A percentile compares a stretch with the other conserved stretches of the same genome.
phyloP scores from a whole-genome alignment of 2,888 invertebrate genomes.

The Camptogramma bilineatum region DNA sequence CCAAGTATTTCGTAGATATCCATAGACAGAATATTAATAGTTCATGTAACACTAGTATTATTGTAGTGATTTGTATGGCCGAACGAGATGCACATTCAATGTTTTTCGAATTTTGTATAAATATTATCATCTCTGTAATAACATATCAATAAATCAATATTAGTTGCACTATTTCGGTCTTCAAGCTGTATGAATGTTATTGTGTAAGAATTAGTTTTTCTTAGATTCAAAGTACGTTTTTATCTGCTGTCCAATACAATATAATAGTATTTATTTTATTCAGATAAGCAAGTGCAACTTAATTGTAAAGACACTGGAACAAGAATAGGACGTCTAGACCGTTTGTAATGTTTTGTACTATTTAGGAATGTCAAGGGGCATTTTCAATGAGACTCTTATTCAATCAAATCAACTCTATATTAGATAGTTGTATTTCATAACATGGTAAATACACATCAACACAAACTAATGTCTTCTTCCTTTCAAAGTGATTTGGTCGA shows the following conservation, averaged over 20 bases:
- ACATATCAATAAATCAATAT: conserved; percentile 44
- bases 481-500: conserved; percentile 10
- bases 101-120: conserved; percentile 33
- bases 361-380: conserved; percentile 11
- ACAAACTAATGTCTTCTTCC: not conserved
- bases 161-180: conserved; percentile 37
- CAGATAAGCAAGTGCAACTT: conserved; percentile 39
- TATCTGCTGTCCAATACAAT: conserved; percentile 44
- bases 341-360: conserved; percentile 31
- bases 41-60: conserved; percentile 58
- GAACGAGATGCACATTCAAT: conserved; percentile 48
- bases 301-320: conserved; percentile 34
- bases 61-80: conserved; percentile 62
- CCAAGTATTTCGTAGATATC: conserved; percentile 67
- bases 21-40: conserved; percentile 63
- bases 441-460: not conserved
- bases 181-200: conserved; percentile 26
- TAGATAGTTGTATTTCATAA: not conserved
- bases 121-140: conserved; percentile 34
- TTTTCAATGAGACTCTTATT: conserved; percentile 14
- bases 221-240: conserved; percentile 26
- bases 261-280: conserved; percentile 36
- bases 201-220: conserved; percentile 23
- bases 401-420: conserved; percentile 5
- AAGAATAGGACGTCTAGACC: conserved; percentile 31